These are phyloP conservation scores for Acanthurus leucopareius DNA, from an alignment of 2,797 vertebrate genomes.

Conservation along the genomic window DNA sequence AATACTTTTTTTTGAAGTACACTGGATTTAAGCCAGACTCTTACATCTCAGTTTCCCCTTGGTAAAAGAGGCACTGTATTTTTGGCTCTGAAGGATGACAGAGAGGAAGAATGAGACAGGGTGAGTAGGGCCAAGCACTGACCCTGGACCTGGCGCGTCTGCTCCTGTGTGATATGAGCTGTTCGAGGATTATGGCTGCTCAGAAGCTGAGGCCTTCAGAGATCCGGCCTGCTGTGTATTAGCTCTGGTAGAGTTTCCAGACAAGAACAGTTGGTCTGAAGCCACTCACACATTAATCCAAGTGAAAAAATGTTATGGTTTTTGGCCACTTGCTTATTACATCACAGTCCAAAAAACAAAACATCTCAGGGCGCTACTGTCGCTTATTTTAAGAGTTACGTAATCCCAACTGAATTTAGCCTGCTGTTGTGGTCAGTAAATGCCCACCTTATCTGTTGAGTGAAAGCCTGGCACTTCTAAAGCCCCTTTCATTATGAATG, in stretches of 20 bases:
- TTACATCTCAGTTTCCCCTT: constrained; percentile 21
- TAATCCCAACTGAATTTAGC: constrained; percentile 54
- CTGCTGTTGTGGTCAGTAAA: constrained; percentile 51
- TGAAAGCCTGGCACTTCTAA: constrained; percentile 50
- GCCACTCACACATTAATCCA: constrained; percentile 19
- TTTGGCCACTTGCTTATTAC: constrained; percentile 30
- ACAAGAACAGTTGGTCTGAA: constrained; percentile 24
- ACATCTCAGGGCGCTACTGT: constrained; percentile 22
- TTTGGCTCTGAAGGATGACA: constrained; percentile 25
- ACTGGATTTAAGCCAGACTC: constrained; percentile 16
- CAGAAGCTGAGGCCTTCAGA: constrained; percentile 40
- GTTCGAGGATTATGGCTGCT: constrained; percentile 47
- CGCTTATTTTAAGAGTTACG: constrained; percentile 47
- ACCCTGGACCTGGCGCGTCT: constrained; percentile 60
- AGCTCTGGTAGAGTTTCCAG: constrained; percentile 57
- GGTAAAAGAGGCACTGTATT: constrained; percentile 26
- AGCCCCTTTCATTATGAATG: constrained; percentile 57
- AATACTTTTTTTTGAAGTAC: not conserved
- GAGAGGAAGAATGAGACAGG: constrained; percentile 39
- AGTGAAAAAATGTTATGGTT: constrained; percentile 11
- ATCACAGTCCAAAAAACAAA: constrained; percentile 48
- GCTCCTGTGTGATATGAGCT: constrained; percentile 70
- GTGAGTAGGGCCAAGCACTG: constrained; percentile 17
- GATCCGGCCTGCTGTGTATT: constrained; percentile 53
- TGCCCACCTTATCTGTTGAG: constrained; percentile 42